Evolutionary conservation across 2,797 vertebrate genomes (phyloP), one percentile per base, ranked within the genome.

Genomic region (Benthosema pterotum): DNA sequence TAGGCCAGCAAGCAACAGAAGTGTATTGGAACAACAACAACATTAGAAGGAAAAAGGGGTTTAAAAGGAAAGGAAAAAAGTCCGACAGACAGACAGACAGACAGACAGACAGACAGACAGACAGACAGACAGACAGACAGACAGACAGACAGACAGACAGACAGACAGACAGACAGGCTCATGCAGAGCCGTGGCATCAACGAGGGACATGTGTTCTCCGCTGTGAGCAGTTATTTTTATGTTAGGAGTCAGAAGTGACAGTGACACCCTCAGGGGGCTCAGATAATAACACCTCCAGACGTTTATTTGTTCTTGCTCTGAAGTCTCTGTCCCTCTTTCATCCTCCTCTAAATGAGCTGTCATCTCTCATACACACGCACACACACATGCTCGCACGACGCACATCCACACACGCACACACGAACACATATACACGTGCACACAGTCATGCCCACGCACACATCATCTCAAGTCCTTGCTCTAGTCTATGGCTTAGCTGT

Each of bases 331-430:
- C 52, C 58, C 45, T 14, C 28, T 48, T 46, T 65, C 52, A 54
- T 57, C 53, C 15, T 38, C 2, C 43, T 16, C 42, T 58, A 69
- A 62, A 65, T 53, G 15, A 69, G 48, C 52, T 62, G 28, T 65
- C 49, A 52, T 50, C 8, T 7, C 32, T 28, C 11, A 12, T 32
- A 43, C 42, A 15, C 61, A 32, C 25, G 14, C 19, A 12, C 12
- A 17, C 17, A 16, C 19, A 16, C 45, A 16, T n/a, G n/a, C n/a
- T n/a, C n/a, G n/a, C n/a, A n/a, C n/a, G n/a, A n/a, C n/a, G n/a
- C n/a, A n/a, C n/a, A n/a, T n/a, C n/a, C n/a, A 58, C 43, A 47
- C 43, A 38, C 43, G 14, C 55, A 45, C 38, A 57, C 17, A 14
- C 55, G n/a, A n/a, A n/a, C n/a, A n/a, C n/a, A n/a, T n/a, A n/a